Conservation (phyloP, 2,797 vertebrate genomes). For the Uromys caudimaculatus region DNA sequence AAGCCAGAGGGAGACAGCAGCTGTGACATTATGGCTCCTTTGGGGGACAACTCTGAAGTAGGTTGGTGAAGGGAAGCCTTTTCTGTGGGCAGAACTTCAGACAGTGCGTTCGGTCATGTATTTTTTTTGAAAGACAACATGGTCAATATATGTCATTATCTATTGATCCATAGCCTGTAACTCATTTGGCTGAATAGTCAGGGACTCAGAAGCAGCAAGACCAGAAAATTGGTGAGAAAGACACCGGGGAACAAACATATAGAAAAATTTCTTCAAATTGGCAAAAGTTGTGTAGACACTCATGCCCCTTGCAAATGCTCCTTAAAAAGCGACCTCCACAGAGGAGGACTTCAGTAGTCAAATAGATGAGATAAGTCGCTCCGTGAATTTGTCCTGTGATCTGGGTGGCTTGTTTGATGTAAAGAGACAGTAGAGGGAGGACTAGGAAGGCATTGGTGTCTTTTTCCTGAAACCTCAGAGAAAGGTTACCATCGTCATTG, state of each 20-base stretch:
- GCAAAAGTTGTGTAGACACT: not conserved
- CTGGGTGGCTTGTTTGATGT: not conserved
- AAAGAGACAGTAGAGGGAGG: not conserved
- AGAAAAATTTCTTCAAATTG: not conserved
- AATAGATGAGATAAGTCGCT: too few species aligned
- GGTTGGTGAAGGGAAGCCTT: not conserved
- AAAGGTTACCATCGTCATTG: not conserved
- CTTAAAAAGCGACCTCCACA: not conserved
- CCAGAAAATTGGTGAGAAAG: not conserved
- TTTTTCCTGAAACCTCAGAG: not conserved
- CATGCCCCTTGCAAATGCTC: not conserved
- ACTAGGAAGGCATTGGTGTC: not conserved
- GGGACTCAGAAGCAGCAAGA: not conserved
- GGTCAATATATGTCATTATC: not conserved
- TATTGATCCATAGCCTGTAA: not conserved
- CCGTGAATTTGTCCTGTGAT: not conserved
- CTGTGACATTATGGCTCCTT: not conserved
- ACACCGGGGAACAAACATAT: not conserved
- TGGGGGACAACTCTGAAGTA: not conserved
- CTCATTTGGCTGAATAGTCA: not conserved
- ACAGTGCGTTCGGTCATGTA: fast-evolving
- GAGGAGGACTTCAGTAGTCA: not conserved
- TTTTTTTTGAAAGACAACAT: not conserved
- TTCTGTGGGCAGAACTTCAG: not conserved
- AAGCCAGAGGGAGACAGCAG: not conserved